Conservation (phyloP, 1,140 invertebrate genomes). For the Zelostemma sp. region DNA sequence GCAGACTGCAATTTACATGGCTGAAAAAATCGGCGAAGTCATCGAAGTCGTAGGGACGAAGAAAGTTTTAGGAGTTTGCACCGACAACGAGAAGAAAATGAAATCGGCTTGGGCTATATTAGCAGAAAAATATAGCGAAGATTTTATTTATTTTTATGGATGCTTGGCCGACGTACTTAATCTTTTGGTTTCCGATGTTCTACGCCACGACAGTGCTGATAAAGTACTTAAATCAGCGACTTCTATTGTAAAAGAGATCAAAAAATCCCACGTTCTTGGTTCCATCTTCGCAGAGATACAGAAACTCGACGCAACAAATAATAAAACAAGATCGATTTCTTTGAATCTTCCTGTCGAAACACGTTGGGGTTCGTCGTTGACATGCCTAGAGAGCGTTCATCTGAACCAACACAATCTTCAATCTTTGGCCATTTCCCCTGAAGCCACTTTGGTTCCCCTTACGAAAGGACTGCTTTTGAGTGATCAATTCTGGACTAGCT, state of each 20-base stretch:
- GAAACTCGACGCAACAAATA: too few species aligned
- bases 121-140: constrained; percentile 36
- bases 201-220: constrained; percentile 10
- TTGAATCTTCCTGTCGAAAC: constrained; percentile 21
- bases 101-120: constrained; percentile 41
- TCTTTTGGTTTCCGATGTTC: constrained; percentile 32
- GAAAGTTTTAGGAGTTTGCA: constrained; percentile 49
- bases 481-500: neutral
- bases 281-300: constrained; percentile 7
- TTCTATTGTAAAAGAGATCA: constrained; percentile 32
- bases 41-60: constrained; percentile 47
- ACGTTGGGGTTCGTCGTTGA: constrained; percentile 25
- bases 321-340: constrained; percentile 12
- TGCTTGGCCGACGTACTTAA: constrained; percentile 39
- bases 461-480: neutral
- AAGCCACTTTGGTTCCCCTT: neutral
- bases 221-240: constrained; percentile 22
- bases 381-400: constrained; percentile 26
- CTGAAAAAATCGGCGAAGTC: constrained; percentile 40
- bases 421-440: constrained; percentile 22
- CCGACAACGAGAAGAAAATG: constrained; percentile 49
- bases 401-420: constrained; percentile 37
- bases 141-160: constrained; percentile 38
- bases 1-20: constrained; percentile 44
- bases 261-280: constrained; percentile 26